These are phyloP conservation scores for Tenebrosternarchus preto DNA, from an alignment of 2,113 vertebrate genomes.

Conservation along the genomic window DNA sequence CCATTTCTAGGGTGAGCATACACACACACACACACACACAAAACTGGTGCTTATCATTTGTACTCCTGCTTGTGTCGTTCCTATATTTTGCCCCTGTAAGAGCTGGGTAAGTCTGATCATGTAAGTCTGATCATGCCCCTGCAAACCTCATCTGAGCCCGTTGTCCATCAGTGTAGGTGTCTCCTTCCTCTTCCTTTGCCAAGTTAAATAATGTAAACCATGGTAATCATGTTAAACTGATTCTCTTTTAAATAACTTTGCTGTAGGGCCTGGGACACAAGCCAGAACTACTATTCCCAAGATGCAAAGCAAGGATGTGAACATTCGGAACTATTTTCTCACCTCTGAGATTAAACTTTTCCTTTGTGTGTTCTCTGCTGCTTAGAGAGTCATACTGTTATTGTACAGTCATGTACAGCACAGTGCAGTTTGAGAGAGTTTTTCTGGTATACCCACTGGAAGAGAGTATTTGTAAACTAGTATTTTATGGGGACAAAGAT, in stretches of 20 bases:
- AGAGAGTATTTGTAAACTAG: no score
- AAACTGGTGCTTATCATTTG: not conserved
- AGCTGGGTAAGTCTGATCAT: constrained; percentile 3
- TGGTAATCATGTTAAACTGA: constrained; percentile 31
- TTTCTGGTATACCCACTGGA: no score
- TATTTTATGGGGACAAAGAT: no score
- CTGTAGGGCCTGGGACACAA: constrained; percentile 37
- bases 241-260: constrained; percentile 44
- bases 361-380: constrained; percentile 24
- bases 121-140: constrained; percentile 9
- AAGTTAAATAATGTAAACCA: constrained; percentile 59
- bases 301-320: constrained; percentile 40
- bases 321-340: constrained; percentile 50
- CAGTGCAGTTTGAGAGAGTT: not conserved
- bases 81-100: not conserved
- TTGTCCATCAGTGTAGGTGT: constrained; percentile 41
- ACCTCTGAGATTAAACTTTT: constrained; percentile 19
- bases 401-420: not conserved
- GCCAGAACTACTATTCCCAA: constrained; percentile 38
- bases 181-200: constrained; percentile 50
- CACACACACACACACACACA: constrained; percentile 14
- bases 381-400: not conserved
- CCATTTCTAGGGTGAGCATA: not conserved
- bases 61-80: not conserved
- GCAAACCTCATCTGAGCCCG: not conserved